phyloP scores from a whole-genome alignment of 2,888 invertebrate genomes.

The Cyclophora punctaria region DNA sequence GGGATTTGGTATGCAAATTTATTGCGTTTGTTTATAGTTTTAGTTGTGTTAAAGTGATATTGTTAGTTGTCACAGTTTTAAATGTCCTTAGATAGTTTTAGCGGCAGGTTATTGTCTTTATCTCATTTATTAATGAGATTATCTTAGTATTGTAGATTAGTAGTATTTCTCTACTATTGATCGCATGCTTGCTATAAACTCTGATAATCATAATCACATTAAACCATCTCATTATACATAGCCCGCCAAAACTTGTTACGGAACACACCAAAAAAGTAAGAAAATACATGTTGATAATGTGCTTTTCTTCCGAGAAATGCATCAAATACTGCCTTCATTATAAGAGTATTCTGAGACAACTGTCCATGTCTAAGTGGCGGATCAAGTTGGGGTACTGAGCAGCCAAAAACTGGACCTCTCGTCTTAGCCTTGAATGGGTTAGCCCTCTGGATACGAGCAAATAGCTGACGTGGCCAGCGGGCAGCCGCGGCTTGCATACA shows the following conservation, averaged over 20 bases:
- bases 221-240: too few species aligned
- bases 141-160: neutral
- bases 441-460: conserved; percentile 72
- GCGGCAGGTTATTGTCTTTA: too few species aligned
- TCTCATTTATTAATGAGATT: neutral
- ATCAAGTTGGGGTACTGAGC: conserved; percentile 51
- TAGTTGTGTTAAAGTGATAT: too few species aligned
- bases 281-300: too few species aligned
- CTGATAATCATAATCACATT: too few species aligned
- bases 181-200: too few species aligned
- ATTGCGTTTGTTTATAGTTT: neutral
- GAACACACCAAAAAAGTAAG: too few species aligned
- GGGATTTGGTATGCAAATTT: neutral
- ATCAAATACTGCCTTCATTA: too few species aligned
- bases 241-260: too few species aligned
- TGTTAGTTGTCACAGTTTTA: neutral
- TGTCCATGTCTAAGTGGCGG: conserved; percentile 29
- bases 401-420: conserved; percentile 71
- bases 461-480: conserved; percentile 73
- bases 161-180: too few species aligned
- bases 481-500: conserved; percentile 71
- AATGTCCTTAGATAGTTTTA: too few species aligned
- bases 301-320: too few species aligned
- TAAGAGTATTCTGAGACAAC: conserved; percentile 15
- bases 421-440: conserved; percentile 74